Percentiles rank a stretch among this genome's conserved stretches.
phyloP scores from a whole-genome alignment of 2,888 invertebrate species.

The Apodemia zela region DNA sequence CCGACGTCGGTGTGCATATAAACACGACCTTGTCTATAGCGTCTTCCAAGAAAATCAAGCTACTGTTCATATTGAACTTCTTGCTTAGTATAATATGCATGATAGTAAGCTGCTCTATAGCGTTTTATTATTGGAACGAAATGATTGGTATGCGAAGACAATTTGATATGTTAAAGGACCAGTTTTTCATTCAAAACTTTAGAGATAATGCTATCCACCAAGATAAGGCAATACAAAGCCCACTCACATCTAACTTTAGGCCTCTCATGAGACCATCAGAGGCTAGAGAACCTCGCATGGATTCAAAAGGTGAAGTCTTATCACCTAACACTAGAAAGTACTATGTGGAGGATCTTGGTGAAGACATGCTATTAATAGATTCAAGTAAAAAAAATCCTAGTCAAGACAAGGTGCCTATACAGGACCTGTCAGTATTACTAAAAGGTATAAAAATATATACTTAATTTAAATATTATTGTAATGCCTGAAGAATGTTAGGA shows the following conservation, averaged over 20 bases:
- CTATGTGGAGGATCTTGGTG: conserved; percentile 64
- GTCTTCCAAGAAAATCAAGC: conserved; percentile 75
- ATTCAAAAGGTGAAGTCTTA: conserved; percentile 36
- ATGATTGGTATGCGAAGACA: conserved; percentile 62
- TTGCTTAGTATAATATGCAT: conserved; percentile 64
- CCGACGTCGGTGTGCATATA: conserved; percentile 71
- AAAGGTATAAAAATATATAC: conserved; percentile 45
- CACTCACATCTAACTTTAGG: conserved; percentile 44
- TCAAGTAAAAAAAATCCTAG: conserved; percentile 57
- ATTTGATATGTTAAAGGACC: conserved; percentile 58
- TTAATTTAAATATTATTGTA: background rate
- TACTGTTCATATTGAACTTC: conserved; percentile 67
- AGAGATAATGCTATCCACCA: conserved; percentile 37
- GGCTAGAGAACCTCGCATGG: conserved; percentile 48
- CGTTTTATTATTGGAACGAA: conserved; percentile 71
- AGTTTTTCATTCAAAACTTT: conserved; percentile 51
- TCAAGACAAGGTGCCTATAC: conserved; percentile 42
- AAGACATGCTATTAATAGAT: conserved; percentile 64
- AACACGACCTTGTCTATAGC: conserved; percentile 71
- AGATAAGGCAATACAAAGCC: conserved; percentile 49
- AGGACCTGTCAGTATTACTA: conserved; percentile 47
- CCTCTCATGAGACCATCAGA: conserved; percentile 41
- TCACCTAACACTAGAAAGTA: conserved; percentile 47
- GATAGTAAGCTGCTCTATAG: conserved; percentile 60
- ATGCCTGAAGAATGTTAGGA: background rate